Evolutionary conservation across 2,888 invertebrate species (phyloP).

Genomic region (Brachypterus glaber): DNA sequence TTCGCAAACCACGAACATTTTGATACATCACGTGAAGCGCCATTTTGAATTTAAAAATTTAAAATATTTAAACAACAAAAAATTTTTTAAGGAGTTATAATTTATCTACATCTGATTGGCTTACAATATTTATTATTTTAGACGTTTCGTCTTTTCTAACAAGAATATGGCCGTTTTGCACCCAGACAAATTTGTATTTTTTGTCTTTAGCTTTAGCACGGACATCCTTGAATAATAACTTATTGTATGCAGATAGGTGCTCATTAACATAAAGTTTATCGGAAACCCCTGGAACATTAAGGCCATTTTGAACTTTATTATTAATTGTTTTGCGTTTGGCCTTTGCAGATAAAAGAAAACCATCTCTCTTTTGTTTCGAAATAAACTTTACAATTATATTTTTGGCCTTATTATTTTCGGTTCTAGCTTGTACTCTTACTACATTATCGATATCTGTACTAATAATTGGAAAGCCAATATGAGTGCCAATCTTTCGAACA

Average conservation of each 20-base stretch:
- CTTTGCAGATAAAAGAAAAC: slow-evolving; percentile 9
- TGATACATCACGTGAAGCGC: slow-evolving; percentile 9
- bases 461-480: no score
- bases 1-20: no score
- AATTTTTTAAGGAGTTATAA: no score
- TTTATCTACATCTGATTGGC: slow-evolving; percentile 7
- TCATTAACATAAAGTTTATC: slow-evolving; percentile 13
- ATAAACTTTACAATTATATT: no score
- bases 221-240: slow-evolving; percentile 9
- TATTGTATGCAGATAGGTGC: slow-evolving; percentile 10
- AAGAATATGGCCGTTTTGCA: slow-evolving; percentile 12
- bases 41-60: no score
- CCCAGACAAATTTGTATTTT: slow-evolving; percentile 13
- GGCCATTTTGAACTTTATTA: slow-evolving; percentile 8
- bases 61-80: no score
- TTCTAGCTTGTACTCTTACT: slow-evolving; percentile 10
- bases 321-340: slow-evolving; percentile 4
- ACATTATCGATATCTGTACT: slow-evolving; percentile 10
- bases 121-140: slow-evolving; percentile 8
- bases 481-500: slow-evolving; percentile 5
- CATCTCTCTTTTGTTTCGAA: slow-evolving; percentile 8
- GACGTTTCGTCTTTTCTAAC: slow-evolving; percentile 9
- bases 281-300: slow-evolving; percentile 10
- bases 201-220: slow-evolving; percentile 7
- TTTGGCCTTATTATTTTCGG: no score